Evolutionary conservation across 2,888 invertebrate genomes (phyloP).

Genomic region (Sericinus montela): DNA sequence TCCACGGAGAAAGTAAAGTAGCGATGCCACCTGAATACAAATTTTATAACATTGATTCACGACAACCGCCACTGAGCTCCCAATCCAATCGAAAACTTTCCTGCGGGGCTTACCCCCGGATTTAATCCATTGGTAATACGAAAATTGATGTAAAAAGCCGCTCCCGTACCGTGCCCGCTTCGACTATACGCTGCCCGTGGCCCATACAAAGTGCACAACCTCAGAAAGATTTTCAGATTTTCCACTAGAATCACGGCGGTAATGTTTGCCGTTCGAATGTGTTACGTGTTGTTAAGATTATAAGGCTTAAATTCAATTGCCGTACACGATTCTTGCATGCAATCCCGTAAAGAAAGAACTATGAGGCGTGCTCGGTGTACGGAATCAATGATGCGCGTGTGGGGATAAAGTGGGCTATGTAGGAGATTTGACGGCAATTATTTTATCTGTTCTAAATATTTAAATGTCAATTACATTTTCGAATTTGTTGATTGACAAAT

Average conservation of each 20-base stretch:
- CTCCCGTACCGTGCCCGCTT: slow-evolving; percentile 44
- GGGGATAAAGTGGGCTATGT: slow-evolving; percentile 40
- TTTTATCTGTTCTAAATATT: neutral
- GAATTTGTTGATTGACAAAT: too few species aligned
- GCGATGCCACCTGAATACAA: slow-evolving; percentile 65
- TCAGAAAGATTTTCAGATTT: slow-evolving; percentile 59
- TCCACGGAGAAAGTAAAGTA: slow-evolving; percentile 56
- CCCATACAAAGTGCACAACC: slow-evolving; percentile 62
- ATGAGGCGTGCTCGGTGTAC: slow-evolving; percentile 63
- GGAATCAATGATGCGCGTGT: slow-evolving; percentile 34
- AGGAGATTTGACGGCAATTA: slow-evolving; percentile 40
- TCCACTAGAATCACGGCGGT: slow-evolving; percentile 58
- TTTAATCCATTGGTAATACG: slow-evolving; percentile 78
- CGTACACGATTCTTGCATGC: slow-evolving; percentile 60
- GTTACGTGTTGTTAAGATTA: slow-evolving; percentile 54
- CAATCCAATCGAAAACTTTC: slow-evolving; percentile 70
- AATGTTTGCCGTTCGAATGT: slow-evolving; percentile 47
- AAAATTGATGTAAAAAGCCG: slow-evolving; percentile 75
- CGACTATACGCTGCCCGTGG: slow-evolving; percentile 38
- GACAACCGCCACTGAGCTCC: slow-evolving; percentile 43
- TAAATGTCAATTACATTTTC: neutral
- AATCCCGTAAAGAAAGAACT: slow-evolving; percentile 75
- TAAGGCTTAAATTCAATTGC: slow-evolving; percentile 70
- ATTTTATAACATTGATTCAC: slow-evolving; percentile 73
- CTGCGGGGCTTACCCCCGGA: slow-evolving; percentile 63